Evolutionary conservation across 2,888 invertebrate species (phyloP).

Genomic region (Phlogophora meticulosa): DNA sequence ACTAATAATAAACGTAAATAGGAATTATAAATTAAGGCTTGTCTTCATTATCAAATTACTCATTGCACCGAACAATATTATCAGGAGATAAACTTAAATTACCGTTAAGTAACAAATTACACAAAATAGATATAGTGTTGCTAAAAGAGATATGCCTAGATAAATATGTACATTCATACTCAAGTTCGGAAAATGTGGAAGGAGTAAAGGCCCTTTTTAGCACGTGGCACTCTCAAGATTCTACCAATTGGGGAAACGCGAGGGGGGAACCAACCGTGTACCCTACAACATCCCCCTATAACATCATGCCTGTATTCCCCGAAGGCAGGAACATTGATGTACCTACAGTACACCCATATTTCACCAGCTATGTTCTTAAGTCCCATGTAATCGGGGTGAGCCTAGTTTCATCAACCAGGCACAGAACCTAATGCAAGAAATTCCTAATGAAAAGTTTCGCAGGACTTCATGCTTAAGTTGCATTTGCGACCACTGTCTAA

Average conservation of each 20-base stretch:
- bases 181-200: not conserved
- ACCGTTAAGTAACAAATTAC: conserved; percentile 28
- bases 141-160: not conserved
- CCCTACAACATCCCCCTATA: too few relatives aligned
- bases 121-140: conserved; percentile 25
- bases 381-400: too few relatives aligned
- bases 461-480: too few relatives aligned
- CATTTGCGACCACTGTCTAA: too few relatives aligned
- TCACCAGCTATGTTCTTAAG: too few relatives aligned
- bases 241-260: not conserved
- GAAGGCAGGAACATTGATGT: too few relatives aligned
- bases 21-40: conserved; percentile 10
- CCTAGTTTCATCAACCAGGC: too few relatives aligned
- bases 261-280: too few relatives aligned
- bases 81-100: conserved; percentile 51
- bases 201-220: not conserved
- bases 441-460: too few relatives aligned
- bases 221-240: not conserved
- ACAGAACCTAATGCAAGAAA: too few relatives aligned
- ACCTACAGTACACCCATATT: too few relatives aligned
- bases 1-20: not conserved
- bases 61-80: conserved; percentile 38
- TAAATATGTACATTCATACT: conserved; percentile 22
- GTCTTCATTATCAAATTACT: conserved; percentile 45
- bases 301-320: too few relatives aligned